Conservation (phyloP, 2,113 vertebrate genomes). For the Pachycephala philippinensis region DNA sequence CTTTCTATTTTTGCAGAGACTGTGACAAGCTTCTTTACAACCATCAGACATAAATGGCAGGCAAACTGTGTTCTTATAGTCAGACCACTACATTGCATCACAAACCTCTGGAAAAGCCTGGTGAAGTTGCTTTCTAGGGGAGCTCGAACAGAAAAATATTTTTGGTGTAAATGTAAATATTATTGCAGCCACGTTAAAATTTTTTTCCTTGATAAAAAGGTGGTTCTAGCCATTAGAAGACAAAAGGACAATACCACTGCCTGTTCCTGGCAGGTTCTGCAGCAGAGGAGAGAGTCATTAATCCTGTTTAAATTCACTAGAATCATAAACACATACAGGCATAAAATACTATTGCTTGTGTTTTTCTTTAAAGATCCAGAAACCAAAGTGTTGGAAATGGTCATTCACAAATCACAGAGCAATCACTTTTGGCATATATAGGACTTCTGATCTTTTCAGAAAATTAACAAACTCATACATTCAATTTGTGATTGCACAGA, state of each 20-base stretch:
- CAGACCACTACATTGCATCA: too few species aligned
- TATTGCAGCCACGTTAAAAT: background rate
- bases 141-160: background rate
- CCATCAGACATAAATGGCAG: background rate
- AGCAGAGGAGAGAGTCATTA: background rate
- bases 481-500: background rate
- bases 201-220: background rate
- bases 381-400: background rate
- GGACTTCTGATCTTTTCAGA: background rate
- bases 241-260: background rate
- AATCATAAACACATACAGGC: background rate
- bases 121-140: background rate
- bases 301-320: background rate
- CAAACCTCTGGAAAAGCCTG: background rate
- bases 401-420: background rate
- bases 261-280: background rate
- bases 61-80: background rate
- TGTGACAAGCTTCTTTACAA: background rate
- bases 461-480: background rate
- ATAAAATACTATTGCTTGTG: background rate
- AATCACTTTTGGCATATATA: too few species aligned
- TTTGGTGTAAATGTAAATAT: background rate
- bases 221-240: background rate
- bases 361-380: background rate
- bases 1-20: background rate